Evolutionary conservation across 2,113 vertebrate genomes (phyloP), one percentile per base, ranked within the genome.

Genomic region (Aleadryas rufinucha): DNA sequence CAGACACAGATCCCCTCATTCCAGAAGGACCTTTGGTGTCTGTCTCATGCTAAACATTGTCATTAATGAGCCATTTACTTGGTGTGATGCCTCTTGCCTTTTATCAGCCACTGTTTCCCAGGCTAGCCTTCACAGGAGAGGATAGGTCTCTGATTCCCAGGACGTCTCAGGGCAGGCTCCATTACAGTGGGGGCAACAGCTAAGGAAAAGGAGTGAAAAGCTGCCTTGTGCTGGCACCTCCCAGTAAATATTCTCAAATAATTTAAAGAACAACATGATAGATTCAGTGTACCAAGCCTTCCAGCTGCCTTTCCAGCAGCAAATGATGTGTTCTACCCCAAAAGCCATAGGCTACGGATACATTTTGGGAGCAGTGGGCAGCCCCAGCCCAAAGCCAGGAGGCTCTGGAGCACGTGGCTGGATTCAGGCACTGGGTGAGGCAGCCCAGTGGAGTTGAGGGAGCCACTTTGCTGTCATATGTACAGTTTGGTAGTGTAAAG

Each of bases 331-430:
- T 52, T 57, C n/a, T 86, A 23, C 49, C 27, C 28, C 24, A 16
- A 52, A 66, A 89, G 23, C 35, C 24, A 1, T 4, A 5, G 49
- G 16, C 7, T 28, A 3, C 13, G 47, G 49, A 6, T 37, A 6
- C 3, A 3, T 33, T 15, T 35, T 65, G 50, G 45, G 44, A 54
- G 37, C 53, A 68, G 27, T 33, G 37, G 27, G 76, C n/a, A 78
- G 66, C 15, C 27, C 18, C 65, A 54, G n/a, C 22, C 18, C 33
- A 26, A 50, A 44, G 41, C 6, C 26, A 19, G 45, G 31, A 44
- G 35, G 10, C 24, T 66, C 22, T 68, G 70, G 64, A 76, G 26
- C 18, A 31, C 0, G 0, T 30, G 65, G 27, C 50, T 21, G 13
- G 33, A 8, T 56, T 72, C 19, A 65, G 86, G 44, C 44, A 13